A percentile compares a stretch with the other conserved stretches of the same genome.
phyloP scores from a whole-genome alignment of 1,140 invertebrate genomes.

The Glossosoma conforme region DNA sequence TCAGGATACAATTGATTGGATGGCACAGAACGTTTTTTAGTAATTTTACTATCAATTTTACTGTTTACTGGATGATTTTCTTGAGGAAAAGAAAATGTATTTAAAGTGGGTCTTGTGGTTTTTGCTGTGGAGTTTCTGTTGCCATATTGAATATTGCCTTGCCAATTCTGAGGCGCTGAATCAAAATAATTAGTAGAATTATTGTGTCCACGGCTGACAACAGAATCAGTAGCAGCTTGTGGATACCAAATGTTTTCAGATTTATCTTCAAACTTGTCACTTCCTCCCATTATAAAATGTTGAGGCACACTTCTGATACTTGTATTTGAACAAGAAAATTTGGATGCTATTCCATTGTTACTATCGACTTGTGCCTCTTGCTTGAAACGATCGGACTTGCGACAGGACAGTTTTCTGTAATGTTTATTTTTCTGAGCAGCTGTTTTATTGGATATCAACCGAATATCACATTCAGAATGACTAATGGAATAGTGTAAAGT shows the following conservation, averaged over 20 bases:
- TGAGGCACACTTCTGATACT: conserved; percentile 46
- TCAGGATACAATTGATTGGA: conserved; percentile 16
- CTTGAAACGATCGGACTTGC: conserved; percentile 27
- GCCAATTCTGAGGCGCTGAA: too few species aligned
- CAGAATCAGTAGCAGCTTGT: conserved; percentile 4
- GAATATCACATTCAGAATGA: conserved; percentile 44
- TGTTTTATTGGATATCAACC: conserved; percentile 31
- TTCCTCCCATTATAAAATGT: conserved; percentile 18
- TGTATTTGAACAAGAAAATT: conserved; percentile 43
- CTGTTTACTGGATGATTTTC: not conserved
- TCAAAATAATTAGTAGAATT: conserved; percentile 7
- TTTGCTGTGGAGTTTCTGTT: not conserved
- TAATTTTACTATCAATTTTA: too few species aligned
- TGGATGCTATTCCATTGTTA: conserved; percentile 22
- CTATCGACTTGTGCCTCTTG: not conserved
- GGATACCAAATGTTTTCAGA: not conserved
- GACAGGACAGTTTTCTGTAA: conserved; percentile 13
- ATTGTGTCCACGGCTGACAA: not conserved
- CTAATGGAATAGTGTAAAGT: conserved; percentile 37
- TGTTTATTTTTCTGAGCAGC: conserved; percentile 9
- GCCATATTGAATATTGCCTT: too few species aligned
- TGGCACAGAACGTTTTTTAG: conserved; percentile 3
- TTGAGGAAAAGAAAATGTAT: not conserved
- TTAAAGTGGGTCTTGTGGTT: not conserved
- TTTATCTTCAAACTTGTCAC: not conserved